These are phyloP conservation scores for Pseudomyrmex sp. DNA, from an alignment of 1,140 invertebrate genomes.

Conservation along the genomic window DNA sequence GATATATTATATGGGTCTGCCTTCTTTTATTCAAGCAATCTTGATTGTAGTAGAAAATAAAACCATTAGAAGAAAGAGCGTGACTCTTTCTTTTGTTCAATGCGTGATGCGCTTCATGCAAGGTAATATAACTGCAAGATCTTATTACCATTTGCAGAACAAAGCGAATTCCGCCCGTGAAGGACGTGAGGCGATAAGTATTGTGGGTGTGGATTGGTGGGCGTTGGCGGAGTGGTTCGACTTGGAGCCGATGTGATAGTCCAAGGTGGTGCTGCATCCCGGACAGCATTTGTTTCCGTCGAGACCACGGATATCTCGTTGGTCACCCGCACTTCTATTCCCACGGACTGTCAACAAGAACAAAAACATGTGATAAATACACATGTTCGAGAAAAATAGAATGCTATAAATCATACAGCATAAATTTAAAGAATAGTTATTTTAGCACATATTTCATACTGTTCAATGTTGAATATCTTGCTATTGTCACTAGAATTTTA, in stretches of 20 bases:
- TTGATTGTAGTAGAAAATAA: background rate
- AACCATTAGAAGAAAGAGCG: background rate
- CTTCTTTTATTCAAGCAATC: background rate
- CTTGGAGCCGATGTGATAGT: constrained; percentile 72
- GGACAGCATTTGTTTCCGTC: constrained; percentile 62
- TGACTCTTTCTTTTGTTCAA: background rate
- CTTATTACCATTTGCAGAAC: constrained; percentile 81
- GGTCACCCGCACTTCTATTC: constrained; percentile 81
- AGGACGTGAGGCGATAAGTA: constrained; percentile 84
- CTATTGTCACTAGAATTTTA: background rate
- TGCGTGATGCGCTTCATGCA: background rate
- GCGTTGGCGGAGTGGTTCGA: constrained; percentile 76
- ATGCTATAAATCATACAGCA: background rate
- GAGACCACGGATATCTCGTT: constrained; percentile 71
- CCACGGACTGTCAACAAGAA: constrained; percentile 76
- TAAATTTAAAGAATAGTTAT: background rate
- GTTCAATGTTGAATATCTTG: constrained; percentile 5
- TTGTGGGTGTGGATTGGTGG: constrained; percentile 77
- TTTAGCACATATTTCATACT: background rate
- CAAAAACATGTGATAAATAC: background rate
- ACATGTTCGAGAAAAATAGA: background rate
- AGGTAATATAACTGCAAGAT: constrained; percentile 36
- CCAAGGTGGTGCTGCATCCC: constrained; percentile 73
- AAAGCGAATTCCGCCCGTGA: constrained; percentile 83
- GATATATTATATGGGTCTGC: background rate